phyloP scores from a whole-genome alignment of 2,888 invertebrate species.

The Syritta pipiens region DNA sequence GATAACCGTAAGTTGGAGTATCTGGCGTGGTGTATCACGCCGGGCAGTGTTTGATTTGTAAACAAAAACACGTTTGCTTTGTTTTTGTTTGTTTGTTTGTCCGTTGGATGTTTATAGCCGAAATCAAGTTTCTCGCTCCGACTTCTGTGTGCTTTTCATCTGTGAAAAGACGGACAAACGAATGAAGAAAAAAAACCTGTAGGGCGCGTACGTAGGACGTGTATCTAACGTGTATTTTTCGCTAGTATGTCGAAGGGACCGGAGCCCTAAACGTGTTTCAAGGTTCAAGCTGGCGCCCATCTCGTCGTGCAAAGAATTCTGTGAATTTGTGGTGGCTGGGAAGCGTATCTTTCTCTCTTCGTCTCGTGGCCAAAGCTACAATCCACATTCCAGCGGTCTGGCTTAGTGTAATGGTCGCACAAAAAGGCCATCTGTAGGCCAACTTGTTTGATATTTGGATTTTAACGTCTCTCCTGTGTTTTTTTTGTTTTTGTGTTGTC shows the following conservation, averaged over 20 bases:
- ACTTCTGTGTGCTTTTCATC: constrained; percentile 28
- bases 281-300: constrained; percentile 56
- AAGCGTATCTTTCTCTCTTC: constrained; percentile 13
- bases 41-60: constrained; percentile 49
- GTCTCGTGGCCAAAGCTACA: constrained; percentile 36
- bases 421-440: constrained; percentile 66
- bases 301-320: constrained; percentile 24
- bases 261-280: constrained; percentile 50
- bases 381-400: constrained; percentile 61
- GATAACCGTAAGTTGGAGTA: constrained; percentile 21
- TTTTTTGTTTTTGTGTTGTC: constrained; percentile 3
- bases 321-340: constrained; percentile 21
- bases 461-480: constrained; percentile 47
- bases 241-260: constrained; percentile 14
- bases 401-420: constrained; percentile 45
- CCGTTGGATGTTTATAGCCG: constrained; percentile 38
- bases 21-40: constrained; percentile 42
- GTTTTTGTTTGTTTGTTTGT: constrained; percentile 34
- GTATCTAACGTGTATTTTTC: constrained; percentile 18
- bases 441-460: constrained; percentile 65
- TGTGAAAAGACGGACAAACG: constrained; percentile 13
- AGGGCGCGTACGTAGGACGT: constrained; percentile 48
- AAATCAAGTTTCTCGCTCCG: constrained; percentile 40
- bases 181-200: constrained; percentile 31
- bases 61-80: constrained; percentile 48